Conservation (phyloP, 1,140 invertebrate species). For the Solenopsis fugax region DNA sequence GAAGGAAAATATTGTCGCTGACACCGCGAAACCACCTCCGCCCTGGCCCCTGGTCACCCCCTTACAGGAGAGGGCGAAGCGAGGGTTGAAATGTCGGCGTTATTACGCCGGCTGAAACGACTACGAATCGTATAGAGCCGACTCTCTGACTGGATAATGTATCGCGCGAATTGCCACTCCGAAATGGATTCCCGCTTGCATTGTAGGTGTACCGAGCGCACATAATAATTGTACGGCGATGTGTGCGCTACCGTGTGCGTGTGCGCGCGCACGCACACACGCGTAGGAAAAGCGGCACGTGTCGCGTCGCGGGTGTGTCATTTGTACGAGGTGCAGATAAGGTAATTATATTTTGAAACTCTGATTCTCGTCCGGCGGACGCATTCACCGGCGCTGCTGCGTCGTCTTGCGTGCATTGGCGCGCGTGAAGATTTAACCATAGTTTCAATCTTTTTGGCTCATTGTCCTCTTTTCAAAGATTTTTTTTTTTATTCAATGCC, state of each 20-base stretch:
- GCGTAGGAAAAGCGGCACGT: neutral
- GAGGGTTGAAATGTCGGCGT: slow-evolving; percentile 73
- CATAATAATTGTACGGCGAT: slow-evolving; percentile 72
- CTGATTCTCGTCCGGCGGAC: neutral
- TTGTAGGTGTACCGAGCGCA: slow-evolving; percentile 70
- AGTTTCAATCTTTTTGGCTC: too few species aligned
- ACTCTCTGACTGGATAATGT: slow-evolving; percentile 76
- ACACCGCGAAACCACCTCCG: slow-evolving; percentile 69
- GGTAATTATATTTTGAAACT: slow-evolving; percentile 68
- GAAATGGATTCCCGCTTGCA: slow-evolving; percentile 71
- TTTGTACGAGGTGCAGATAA: slow-evolving; percentile 53
- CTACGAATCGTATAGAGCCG: slow-evolving; percentile 74
- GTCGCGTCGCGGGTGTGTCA: slow-evolving; percentile 59
- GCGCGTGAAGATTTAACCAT: neutral
- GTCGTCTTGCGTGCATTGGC: neutral
- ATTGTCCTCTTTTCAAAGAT: too few species aligned
- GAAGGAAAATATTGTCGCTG: slow-evolving; percentile 77
- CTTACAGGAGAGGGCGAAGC: slow-evolving; percentile 61
- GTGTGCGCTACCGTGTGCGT: slow-evolving; percentile 1
- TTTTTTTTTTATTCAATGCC: too few species aligned
- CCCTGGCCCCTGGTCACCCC: slow-evolving; percentile 62
- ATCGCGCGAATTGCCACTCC: slow-evolving; percentile 76
- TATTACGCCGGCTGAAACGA: slow-evolving; percentile 73
- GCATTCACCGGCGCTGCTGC: neutral
- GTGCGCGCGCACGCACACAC: neutral